phyloP scores from a whole-genome alignment of 2,888 invertebrate species.

The Lithophane semibrunnea region DNA sequence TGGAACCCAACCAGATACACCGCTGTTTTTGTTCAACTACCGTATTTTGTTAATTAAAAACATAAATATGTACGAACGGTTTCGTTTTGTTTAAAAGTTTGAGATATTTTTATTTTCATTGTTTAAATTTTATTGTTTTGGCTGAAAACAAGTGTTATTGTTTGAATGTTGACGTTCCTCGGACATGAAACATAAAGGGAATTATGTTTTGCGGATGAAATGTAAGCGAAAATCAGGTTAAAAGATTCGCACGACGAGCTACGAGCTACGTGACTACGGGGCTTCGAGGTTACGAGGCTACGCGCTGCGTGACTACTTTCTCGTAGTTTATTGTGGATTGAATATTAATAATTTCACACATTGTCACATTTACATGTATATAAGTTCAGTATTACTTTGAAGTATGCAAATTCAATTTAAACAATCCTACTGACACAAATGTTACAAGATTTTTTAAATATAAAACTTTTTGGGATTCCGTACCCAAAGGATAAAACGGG shows the following conservation, averaged over 20 bases:
- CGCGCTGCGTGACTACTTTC: neutral
- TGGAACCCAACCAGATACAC: slow-evolving; percentile 35
- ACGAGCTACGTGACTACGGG: slow-evolving; percentile 28
- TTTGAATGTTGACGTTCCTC: slow-evolving; percentile 15
- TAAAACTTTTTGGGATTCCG: neutral
- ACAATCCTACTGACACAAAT: neutral
- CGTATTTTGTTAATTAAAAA: slow-evolving; percentile 59
- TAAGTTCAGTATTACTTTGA: neutral
- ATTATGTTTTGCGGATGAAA: slow-evolving; percentile 21
- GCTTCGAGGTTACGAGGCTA: slow-evolving; percentile 29
- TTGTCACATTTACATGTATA: too few species aligned
- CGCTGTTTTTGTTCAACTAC: slow-evolving; percentile 52
- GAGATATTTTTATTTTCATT: slow-evolving; percentile 25
- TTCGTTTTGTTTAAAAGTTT: slow-evolving; percentile 41
- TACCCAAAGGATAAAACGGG: too few species aligned
- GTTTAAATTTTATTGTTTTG: slow-evolving; percentile 22
- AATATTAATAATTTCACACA: neutral
- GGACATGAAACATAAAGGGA: slow-evolving; percentile 1
- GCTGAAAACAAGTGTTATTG: slow-evolving; percentile 22
- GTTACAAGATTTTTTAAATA: neutral
- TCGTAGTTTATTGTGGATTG: neutral
- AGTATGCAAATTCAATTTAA: neutral
- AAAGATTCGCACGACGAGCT: slow-evolving; percentile 13
- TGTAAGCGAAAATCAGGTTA: slow-evolving; percentile 22
- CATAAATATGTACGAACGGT: slow-evolving; percentile 10